These are phyloP conservation scores for Seriola dumerili DNA, from an alignment of 2,113 vertebrate genomes.

Conservation along the genomic window DNA sequence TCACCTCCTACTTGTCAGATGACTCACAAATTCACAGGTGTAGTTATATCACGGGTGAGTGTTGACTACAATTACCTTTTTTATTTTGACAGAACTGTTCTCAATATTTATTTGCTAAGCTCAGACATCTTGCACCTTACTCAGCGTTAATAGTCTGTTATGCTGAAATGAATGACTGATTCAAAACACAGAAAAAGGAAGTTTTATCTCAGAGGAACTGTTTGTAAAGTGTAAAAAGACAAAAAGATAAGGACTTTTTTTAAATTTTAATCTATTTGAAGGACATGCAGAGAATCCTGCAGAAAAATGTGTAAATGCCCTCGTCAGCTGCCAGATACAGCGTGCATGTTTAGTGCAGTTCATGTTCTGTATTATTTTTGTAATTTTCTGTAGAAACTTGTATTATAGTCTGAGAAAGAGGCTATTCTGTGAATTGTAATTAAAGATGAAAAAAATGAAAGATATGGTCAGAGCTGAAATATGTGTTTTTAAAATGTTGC, in stretches of 20 bases:
- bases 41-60: not conserved
- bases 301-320: slow-evolving; percentile 86
- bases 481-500: slow-evolving; percentile 46
- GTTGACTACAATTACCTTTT: slow-evolving; percentile 10
- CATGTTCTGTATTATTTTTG: slow-evolving; percentile 80
- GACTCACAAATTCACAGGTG: slow-evolving; percentile 27
- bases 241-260: slow-evolving; percentile 69
- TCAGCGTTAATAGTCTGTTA: slow-evolving; percentile 40
- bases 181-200: slow-evolving; percentile 55
- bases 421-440: slow-evolving; percentile 87
- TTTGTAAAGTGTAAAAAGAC: slow-evolving; percentile 85
- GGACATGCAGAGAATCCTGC: slow-evolving; percentile 76
- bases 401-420: slow-evolving; percentile 85
- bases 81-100: slow-evolving; percentile 34
- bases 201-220: slow-evolving; percentile 73
- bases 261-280: slow-evolving; percentile 80
- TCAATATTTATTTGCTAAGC: slow-evolving; percentile 74
- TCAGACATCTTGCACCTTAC: slow-evolving; percentile 74
- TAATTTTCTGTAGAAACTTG: slow-evolving; percentile 86
- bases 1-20: slow-evolving; percentile 10
- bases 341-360: slow-evolving; percentile 73
- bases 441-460: slow-evolving; percentile 57
- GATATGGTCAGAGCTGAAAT: slow-evolving; percentile 63
- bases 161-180: slow-evolving; percentile 53
- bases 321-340: slow-evolving; percentile 69